Percentiles rank a stretch among this genome's conserved stretches.
These are phyloP conservation scores for Corticium candelabrum DNA, from an alignment of 37 sponge, comb jelly and placozoan genomes.

Conservation along the genomic window DNA sequence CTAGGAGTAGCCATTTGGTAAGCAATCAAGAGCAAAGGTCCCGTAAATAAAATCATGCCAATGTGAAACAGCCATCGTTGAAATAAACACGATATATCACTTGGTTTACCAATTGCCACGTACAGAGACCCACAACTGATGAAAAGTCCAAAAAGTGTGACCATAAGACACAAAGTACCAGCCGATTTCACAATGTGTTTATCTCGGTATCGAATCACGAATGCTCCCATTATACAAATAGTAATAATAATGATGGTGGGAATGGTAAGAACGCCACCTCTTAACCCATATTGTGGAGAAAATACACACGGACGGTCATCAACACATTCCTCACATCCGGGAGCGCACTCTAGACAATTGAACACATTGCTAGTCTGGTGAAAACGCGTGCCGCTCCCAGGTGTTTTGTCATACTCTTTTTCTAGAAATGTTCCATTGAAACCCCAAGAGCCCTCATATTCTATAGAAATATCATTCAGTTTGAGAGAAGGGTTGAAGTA, in stretches of 20 bases:
- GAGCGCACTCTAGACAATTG: not conserved
- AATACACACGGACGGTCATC: not conserved
- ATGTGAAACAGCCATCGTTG: not conserved
- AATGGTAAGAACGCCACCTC: not conserved
- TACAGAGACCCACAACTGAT: not conserved
- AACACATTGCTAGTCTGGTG: not conserved
- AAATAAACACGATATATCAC: not conserved
- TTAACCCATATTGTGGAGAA: not conserved
- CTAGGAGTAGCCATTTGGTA: too few relatives aligned
- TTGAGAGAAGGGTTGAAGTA: too few relatives aligned
- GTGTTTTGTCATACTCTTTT: not conserved
- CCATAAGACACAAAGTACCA: too few relatives aligned
- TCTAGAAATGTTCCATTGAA: not conserved
- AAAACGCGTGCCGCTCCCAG: not conserved
- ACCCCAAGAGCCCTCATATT: not conserved
- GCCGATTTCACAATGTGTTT: too few relatives aligned
- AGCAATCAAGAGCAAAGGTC: too few relatives aligned
- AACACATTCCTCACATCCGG: not conserved
- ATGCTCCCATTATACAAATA: not conserved
- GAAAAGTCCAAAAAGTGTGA: not conserved
- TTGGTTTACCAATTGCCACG: not conserved
- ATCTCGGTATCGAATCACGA: too few relatives aligned
- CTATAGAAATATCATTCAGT: not conserved
- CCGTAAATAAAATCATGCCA: too few relatives aligned
- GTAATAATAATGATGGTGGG: not conserved